Evolutionary conservation across 2,888 invertebrate species (phyloP).

Genomic region (Melanostoma mellinum): DNA sequence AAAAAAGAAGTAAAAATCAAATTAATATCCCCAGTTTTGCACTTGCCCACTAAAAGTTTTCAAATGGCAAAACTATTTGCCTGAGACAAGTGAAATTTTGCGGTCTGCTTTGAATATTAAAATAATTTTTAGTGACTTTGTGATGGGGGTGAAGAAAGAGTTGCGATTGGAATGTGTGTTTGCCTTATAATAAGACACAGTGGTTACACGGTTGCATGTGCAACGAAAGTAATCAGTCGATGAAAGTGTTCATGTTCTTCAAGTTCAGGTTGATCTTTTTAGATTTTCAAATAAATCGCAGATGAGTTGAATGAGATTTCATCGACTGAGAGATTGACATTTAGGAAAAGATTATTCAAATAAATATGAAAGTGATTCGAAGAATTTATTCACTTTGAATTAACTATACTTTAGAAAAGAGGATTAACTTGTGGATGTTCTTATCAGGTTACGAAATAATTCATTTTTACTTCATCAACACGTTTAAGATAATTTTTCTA

Average conservation of each 20-base stretch:
- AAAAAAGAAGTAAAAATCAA: too few species aligned
- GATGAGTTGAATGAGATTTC: too few species aligned
- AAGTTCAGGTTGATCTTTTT: not conserved
- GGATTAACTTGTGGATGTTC: too few species aligned
- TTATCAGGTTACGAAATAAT: too few species aligned
- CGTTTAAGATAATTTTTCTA: too few species aligned
- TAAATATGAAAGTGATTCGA: too few species aligned
- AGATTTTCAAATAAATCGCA: too few species aligned
- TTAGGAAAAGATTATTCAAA: too few species aligned
- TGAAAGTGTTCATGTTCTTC: slow-evolving; percentile 11
- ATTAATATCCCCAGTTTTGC: slow-evolving; percentile 11
- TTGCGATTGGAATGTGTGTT: slow-evolving; percentile 47
- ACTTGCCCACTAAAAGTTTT: slow-evolving; percentile 23
- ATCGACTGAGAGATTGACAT: too few species aligned
- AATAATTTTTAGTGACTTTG: slow-evolving; percentile 21
- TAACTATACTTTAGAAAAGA: too few species aligned
- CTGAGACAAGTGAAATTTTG: slow-evolving; percentile 63
- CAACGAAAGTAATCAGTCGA: slow-evolving; percentile 24
- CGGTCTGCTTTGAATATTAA: slow-evolving; percentile 64
- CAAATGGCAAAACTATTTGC: slow-evolving; percentile 59
- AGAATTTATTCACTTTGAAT: too few species aligned
- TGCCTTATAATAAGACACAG: slow-evolving; percentile 14
- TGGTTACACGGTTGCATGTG: slow-evolving; percentile 17
- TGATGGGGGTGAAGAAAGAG: slow-evolving; percentile 33
- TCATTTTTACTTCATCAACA: too few species aligned